Conservation (phyloP, 1,140 invertebrate species). For the Globodera ellingtonae region DNA sequence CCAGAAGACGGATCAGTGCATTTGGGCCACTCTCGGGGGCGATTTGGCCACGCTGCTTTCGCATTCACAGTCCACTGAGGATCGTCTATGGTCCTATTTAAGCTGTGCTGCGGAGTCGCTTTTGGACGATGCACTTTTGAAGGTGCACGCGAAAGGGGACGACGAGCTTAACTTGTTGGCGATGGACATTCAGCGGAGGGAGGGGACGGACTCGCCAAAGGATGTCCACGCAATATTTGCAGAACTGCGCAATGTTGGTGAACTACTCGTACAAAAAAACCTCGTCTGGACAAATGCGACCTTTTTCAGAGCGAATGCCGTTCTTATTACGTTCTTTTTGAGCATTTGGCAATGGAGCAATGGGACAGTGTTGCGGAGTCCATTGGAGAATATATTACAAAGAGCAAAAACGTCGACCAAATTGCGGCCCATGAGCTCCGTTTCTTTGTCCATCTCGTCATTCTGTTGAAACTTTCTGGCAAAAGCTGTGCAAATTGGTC, state of each 20-base stretch:
- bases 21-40: constrained; percentile 46
- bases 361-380: constrained; percentile 22
- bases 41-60: constrained; percentile 32
- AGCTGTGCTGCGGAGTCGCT: constrained; percentile 44
- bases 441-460: constrained; percentile 44
- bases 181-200: constrained; percentile 9
- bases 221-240: constrained; percentile 24
- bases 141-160: constrained; percentile 23
- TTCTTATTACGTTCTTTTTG: constrained; percentile 36
- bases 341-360: constrained; percentile 32
- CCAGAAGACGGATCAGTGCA: constrained; percentile 37
- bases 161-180: constrained; percentile 31
- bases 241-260: constrained; percentile 18
- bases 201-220: constrained; percentile 24
- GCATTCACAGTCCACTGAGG: constrained; percentile 34
- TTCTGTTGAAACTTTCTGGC: constrained; percentile 34
- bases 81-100: constrained; percentile 41
- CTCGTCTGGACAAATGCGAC: neutral
- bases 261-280: too few relatives aligned
- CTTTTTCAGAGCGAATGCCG: constrained; percentile 20
- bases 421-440: constrained; percentile 41
- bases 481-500: constrained; percentile 1
- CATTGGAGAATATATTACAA: constrained; percentile 23
- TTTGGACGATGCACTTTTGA: constrained; percentile 31
- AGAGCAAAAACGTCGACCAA: neutral